phyloP scores from a whole-genome alignment of 2,888 invertebrate species.

The Rhodophaea formosa region DNA sequence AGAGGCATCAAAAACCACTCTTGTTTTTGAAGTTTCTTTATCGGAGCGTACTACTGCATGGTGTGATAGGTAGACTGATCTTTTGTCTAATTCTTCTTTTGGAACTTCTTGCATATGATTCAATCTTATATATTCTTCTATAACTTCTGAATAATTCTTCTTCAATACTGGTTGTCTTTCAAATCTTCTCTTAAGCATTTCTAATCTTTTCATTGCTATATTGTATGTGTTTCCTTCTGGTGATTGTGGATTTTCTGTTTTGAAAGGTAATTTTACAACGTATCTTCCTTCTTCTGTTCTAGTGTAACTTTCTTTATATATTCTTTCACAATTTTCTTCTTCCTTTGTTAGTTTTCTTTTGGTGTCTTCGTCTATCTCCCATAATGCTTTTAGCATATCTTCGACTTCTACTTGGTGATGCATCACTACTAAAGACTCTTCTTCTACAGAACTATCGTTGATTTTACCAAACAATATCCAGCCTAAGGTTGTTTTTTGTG shows the following conservation, averaged over 20 bases:
- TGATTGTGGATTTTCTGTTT: no score
- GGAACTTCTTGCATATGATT: no score
- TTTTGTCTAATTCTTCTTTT: no score
- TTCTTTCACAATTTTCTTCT: constrained; percentile 11
- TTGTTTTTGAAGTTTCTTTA: constrained; percentile 18
- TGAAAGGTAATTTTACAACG: neutral
- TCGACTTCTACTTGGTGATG: constrained; percentile 18
- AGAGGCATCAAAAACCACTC: no score
- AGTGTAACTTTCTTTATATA: constrained; percentile 3
- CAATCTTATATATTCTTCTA: no score
- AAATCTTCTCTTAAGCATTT: no score
- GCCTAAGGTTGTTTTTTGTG: constrained; percentile 5
- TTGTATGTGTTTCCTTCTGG: no score
- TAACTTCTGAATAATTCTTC: no score
- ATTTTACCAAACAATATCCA: constrained; percentile 10
- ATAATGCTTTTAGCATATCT: no score
- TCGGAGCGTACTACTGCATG: neutral
- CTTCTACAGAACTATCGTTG: neutral
- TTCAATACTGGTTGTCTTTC: no score
- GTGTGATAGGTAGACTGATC: neutral
- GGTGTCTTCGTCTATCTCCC: constrained; percentile 6
- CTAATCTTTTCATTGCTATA: no score
- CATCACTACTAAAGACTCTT: constrained; percentile 7
- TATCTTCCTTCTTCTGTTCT: constrained; percentile 1
- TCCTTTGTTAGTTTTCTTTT: constrained; percentile 4